These are phyloP conservation scores for Cenopis cana DNA, from an alignment of 2,888 invertebrate species.

Conservation along the genomic window DNA sequence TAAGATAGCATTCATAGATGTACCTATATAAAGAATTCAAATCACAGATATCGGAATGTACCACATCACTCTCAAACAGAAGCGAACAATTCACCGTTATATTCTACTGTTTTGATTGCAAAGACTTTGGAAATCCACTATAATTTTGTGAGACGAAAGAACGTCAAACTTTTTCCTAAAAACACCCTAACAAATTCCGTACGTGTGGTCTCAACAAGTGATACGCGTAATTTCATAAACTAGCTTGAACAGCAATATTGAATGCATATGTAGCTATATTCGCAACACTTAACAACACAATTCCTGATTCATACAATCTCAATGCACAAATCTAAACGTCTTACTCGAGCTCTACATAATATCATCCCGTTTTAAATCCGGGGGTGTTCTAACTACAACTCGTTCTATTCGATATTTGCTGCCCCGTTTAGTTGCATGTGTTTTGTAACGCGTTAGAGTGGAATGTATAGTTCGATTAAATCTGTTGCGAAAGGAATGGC, in stretches of 20 bases:
- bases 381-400: conserved; percentile 3
- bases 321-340: conserved; percentile 46
- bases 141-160: not conserved
- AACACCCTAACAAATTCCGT: not conserved
- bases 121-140: too few species aligned
- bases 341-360: conserved; percentile 45
- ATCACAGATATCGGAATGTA: too few species aligned
- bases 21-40: too few species aligned
- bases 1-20: too few species aligned
- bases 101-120: too few species aligned
- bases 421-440: conserved; percentile 19
- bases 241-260: conserved; percentile 6
- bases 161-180: not conserved
- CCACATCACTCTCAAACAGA: too few species aligned
- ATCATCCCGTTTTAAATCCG: conserved; percentile 45
- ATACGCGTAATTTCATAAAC: conserved; percentile 12
- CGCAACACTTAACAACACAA: conserved; percentile 28
- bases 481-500: conserved; percentile 24
- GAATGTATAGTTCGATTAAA: not conserved
- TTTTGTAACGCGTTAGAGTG: not conserved
- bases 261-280: conserved; percentile 1
- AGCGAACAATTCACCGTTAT: too few species aligned
- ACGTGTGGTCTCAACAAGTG: conserved; percentile 3
- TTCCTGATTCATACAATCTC: conserved; percentile 36
- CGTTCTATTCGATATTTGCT: not conserved